Evolutionary conservation across 2,888 invertebrate genomes (phyloP).

Genomic region (Hermaeophaga mercurialis): DNA sequence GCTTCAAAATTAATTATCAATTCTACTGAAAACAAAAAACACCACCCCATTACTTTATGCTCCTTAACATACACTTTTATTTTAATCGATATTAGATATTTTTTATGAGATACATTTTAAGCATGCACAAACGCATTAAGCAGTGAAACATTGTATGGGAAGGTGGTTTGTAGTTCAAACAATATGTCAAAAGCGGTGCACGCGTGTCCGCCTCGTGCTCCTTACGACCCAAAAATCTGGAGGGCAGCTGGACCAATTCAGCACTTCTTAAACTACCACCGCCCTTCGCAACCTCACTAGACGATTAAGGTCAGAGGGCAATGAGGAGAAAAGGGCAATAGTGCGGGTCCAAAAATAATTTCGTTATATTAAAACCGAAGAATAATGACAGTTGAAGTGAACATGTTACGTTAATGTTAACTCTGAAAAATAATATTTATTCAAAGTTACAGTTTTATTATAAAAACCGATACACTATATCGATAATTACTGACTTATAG

Average conservation of each 20-base stretch:
- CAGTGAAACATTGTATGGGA: slow-evolving; percentile 8
- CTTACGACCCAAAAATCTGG: slow-evolving; percentile 25
- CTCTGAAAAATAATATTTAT: too few species aligned
- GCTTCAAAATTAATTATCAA: too few species aligned
- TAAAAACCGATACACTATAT: too few species aligned
- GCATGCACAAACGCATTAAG: slow-evolving; percentile 4
- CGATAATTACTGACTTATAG: too few species aligned
- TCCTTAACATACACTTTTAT: too few species aligned
- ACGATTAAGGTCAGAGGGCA: slow-evolving; percentile 37
- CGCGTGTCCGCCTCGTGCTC: slow-evolving; percentile 45
- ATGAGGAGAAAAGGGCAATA: slow-evolving; percentile 15
- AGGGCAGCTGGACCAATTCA: slow-evolving; percentile 45
- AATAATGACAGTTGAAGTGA: too few species aligned
- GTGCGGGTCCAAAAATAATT: slow-evolving; percentile 3
- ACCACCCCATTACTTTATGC: too few species aligned
- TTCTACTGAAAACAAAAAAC: too few species aligned
- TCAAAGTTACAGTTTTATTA: too few species aligned
- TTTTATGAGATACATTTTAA: neutral
- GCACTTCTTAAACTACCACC: slow-evolving; percentile 30
- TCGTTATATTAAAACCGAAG: too few species aligned
- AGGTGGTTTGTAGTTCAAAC: slow-evolving; percentile 24
- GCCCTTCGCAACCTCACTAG: slow-evolving; percentile 18
- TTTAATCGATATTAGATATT: too few species aligned
- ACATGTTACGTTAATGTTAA: too few species aligned
- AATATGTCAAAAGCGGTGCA: slow-evolving; percentile 34